Evolutionary conservation across 64 coral and sea anemone genomes (phyloP).

Genomic region (Montipora efflorescens): DNA sequence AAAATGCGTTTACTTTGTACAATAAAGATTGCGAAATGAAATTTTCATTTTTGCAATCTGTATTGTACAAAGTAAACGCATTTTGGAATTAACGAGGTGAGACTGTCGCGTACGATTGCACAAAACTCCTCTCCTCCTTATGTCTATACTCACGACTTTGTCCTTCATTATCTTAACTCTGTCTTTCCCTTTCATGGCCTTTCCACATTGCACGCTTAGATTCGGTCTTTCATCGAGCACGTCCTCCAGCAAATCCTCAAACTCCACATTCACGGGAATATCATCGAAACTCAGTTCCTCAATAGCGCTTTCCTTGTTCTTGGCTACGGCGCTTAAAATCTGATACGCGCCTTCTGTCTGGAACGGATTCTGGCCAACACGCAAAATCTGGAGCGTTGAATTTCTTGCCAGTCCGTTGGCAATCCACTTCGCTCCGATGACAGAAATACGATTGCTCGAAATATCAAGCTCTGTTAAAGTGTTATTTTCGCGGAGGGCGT

Average conservation of each 20-base stretch:
- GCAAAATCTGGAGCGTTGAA: slow-evolving; percentile 69
- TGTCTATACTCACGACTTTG: slow-evolving; percentile 80
- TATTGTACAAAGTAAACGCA: no score
- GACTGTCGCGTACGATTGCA: no score
- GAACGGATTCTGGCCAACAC: slow-evolving; percentile 64
- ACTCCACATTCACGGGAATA: slow-evolving; percentile 82
- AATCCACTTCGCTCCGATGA: slow-evolving; percentile 58
- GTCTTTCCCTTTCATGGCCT: slow-evolving; percentile 86
- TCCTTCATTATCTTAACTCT: slow-evolving; percentile 70
- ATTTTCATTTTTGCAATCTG: no score
- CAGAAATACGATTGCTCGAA: slow-evolving; percentile 83
- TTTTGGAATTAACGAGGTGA: no score
- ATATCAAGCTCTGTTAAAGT: slow-evolving; percentile 86
- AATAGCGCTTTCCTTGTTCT: slow-evolving; percentile 72
- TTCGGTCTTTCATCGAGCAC: slow-evolving; percentile 65
- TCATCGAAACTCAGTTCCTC: slow-evolving; percentile 88
- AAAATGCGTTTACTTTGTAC: no score
- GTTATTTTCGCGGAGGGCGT: slow-evolving; percentile 72
- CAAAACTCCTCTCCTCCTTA: no score
- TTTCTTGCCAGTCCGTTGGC: slow-evolving; percentile 80
- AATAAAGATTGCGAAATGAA: no score
- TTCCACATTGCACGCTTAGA: slow-evolving; percentile 83
- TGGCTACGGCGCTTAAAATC: slow-evolving; percentile 62
- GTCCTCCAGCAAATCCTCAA: slow-evolving; percentile 83
- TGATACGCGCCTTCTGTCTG: slow-evolving; percentile 61